Percentiles rank a stretch among this genome's conserved stretches.
Conservation (phyloP, 2,113 vertebrate genomes). For the Odontesthes bonariensis region DNA sequence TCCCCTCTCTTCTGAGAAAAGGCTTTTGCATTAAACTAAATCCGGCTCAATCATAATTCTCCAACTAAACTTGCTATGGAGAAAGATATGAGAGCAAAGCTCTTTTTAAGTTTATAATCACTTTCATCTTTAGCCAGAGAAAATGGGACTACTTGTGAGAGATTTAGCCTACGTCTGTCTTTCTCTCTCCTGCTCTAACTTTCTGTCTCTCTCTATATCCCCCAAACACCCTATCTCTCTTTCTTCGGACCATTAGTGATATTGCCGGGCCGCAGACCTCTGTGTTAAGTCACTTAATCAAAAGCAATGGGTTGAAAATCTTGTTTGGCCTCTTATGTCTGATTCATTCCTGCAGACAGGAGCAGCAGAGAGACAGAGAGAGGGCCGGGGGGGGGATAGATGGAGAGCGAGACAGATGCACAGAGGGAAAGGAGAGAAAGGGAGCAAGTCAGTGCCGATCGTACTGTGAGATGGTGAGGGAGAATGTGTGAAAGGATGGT, state of each 20-base stretch:
- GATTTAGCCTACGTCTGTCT: constrained; percentile 69
- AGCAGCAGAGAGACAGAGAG: constrained; percentile 71
- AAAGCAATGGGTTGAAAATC: constrained; percentile 99
- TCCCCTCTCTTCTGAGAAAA: constrained; percentile 54
- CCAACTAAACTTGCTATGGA: constrained; percentile 80
- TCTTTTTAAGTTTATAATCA: constrained; percentile 89
- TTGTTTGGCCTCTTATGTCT: constrained; percentile 96
- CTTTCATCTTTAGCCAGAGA: constrained; percentile 87
- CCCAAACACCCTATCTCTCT: constrained; percentile 76
- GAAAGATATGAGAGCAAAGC: constrained; percentile 83
- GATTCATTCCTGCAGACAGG: constrained; percentile 98
- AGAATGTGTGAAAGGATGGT: constrained; percentile 47
- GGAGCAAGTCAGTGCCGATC: constrained; percentile 63
- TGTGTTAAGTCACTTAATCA: constrained; percentile 99
- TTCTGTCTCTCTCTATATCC: constrained; percentile 45
- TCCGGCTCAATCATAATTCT: constrained; percentile 78
- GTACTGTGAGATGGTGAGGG: constrained; percentile 58
- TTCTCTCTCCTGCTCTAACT: constrained; percentile 30
- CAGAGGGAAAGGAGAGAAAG: constrained; percentile 57
- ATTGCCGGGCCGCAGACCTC: constrained; percentile 94
- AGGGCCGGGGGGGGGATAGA: constrained; percentile 75
- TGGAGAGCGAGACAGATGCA: constrained; percentile 72
- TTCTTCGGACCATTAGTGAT: constrained; percentile 96
- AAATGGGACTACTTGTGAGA: constrained; percentile 83
- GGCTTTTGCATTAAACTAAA: constrained; percentile 69